Percentiles rank a stretch among this genome's conserved stretches.
These are phyloP conservation scores for Aradophagus sp. DNA, from an alignment of 1,140 invertebrate species.

Conservation along the genomic window DNA sequence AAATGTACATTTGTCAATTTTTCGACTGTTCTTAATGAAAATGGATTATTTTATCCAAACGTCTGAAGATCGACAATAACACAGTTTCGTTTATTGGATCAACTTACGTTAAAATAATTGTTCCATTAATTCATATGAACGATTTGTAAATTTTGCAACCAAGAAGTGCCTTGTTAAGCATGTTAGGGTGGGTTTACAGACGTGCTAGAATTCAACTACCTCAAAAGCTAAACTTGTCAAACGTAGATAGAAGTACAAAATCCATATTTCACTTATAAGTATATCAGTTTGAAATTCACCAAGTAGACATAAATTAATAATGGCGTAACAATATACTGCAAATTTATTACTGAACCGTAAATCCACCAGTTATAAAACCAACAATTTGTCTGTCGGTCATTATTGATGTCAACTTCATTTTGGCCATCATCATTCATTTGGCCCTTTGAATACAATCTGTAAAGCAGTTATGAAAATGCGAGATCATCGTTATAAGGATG, in stretches of 20 bases:
- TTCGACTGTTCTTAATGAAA: too few species aligned
- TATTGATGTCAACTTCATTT: slow-evolving; percentile 9
- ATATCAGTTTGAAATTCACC: slow-evolving; percentile 20
- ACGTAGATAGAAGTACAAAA: slow-evolving; percentile 31
- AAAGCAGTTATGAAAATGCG: too few species aligned
- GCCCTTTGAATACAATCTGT: too few species aligned
- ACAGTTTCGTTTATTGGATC: slow-evolving; percentile 22
- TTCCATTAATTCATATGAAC: slow-evolving; percentile 27
- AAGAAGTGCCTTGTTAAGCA: slow-evolving; percentile 49
- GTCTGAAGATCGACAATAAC: background rate
- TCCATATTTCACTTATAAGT: slow-evolving; percentile 16
- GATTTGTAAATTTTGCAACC: slow-evolving; percentile 20
- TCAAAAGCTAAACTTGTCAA: slow-evolving; percentile 36
- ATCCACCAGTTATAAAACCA: slow-evolving; percentile 34
- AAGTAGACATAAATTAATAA: slow-evolving; percentile 8
- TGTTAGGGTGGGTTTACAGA: slow-evolving; percentile 41
- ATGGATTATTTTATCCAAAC: too few species aligned
- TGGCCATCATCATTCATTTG: too few species aligned
- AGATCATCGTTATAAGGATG: slow-evolving; percentile 11
- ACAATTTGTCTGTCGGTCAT: slow-evolving; percentile 31
- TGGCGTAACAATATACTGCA: slow-evolving; percentile 12
- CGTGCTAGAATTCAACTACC: slow-evolving; percentile 35
- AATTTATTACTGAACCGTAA: slow-evolving; percentile 23
- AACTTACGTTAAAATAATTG: slow-evolving; percentile 5
- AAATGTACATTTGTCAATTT: background rate